A percentile compares a stretch with the other conserved stretches of the same genome.
Conservation (phyloP, 1,140 invertebrate species). For the Lerema accius region DNA sequence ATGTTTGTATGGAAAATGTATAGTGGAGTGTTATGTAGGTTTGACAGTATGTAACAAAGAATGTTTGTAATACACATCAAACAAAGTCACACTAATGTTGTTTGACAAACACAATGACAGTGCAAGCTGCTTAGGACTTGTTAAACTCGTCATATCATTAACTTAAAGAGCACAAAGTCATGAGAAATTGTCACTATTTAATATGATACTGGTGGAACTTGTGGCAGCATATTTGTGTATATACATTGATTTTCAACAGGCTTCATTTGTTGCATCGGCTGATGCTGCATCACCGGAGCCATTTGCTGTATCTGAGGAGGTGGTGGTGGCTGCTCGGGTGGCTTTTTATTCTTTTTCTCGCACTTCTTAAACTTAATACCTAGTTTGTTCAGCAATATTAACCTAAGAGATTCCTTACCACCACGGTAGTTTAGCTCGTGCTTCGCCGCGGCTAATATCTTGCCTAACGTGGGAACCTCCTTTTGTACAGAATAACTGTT, state of each 20-base stretch:
- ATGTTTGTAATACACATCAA: no score
- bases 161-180: no score
- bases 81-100: no score
- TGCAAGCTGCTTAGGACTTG: no score
- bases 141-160: no score
- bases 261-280: conserved; percentile 67
- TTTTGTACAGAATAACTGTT: conserved; percentile 69
- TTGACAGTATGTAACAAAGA: no score
- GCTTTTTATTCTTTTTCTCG: conserved; percentile 75
- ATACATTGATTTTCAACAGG: conserved; percentile 69
- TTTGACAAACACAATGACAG: no score
- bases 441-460: conserved; percentile 69
- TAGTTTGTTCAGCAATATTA: conserved; percentile 75
- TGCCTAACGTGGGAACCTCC: conserved; percentile 73
- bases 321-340: conserved; percentile 48
- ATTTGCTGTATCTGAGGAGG: conserved; percentile 42
- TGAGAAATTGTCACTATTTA: no score
- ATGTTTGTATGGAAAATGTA: no score
- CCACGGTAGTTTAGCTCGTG: conserved; percentile 71
- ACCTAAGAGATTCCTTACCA: conserved; percentile 69
- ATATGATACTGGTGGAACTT: conserved; percentile 74
- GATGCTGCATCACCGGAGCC: conserved; percentile 57
- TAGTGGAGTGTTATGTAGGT: no score
- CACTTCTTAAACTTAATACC: conserved; percentile 79
- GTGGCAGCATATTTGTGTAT: conserved; percentile 70